phyloP scores from a whole-genome alignment of 2,113 vertebrate genomes.

The Phrynosoma blainvillii region DNA sequence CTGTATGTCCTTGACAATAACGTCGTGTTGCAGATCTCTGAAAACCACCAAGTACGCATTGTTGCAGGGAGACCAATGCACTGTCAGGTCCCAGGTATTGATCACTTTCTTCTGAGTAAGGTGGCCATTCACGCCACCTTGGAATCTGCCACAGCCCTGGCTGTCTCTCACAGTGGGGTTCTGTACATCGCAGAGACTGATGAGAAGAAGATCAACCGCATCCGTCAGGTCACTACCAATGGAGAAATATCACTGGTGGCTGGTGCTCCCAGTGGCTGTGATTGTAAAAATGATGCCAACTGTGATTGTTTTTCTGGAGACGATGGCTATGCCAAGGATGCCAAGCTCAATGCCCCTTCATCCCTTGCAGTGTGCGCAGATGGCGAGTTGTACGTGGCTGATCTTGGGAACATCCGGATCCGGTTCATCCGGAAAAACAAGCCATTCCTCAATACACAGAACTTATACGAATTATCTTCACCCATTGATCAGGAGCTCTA shows the following conservation, averaged over 20 bases:
- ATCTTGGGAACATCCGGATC: constrained; percentile 94
- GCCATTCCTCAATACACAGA: constrained; percentile 91
- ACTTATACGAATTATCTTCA: constrained; percentile 95
- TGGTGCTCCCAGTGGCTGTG: constrained; percentile 92
- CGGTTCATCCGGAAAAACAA: constrained; percentile 94
- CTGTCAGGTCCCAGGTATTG: constrained; percentile 96
- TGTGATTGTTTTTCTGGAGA: constrained; percentile 98
- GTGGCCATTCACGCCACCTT: constrained; percentile 93
- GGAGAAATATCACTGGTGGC: constrained; percentile 96
- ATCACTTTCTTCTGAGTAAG: constrained; percentile 95
- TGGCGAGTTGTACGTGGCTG: constrained; percentile 92
- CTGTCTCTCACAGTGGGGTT: constrained; percentile 91
- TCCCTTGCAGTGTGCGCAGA: constrained; percentile 93
- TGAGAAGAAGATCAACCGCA: constrained; percentile 96
- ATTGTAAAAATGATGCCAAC: constrained; percentile 97
- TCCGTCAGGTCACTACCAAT: constrained; percentile 92
- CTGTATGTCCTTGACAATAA: constrained; percentile 97
- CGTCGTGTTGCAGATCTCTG: constrained; percentile 95
- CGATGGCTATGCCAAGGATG: constrained; percentile 96
- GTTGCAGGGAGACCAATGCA: constrained; percentile 96
- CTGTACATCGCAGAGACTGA: constrained; percentile 96
- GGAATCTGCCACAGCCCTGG: constrained; percentile 91
- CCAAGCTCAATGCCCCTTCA: constrained; percentile 90
- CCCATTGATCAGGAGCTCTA: constrained; percentile 96
- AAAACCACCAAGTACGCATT: constrained; percentile 97